A percentile compares a stretch with the other conserved stretches of the same genome.
These are phyloP conservation scores for Rhagoletis pomonella DNA, from an alignment of 1,140 invertebrate species.

Conservation along the genomic window DNA sequence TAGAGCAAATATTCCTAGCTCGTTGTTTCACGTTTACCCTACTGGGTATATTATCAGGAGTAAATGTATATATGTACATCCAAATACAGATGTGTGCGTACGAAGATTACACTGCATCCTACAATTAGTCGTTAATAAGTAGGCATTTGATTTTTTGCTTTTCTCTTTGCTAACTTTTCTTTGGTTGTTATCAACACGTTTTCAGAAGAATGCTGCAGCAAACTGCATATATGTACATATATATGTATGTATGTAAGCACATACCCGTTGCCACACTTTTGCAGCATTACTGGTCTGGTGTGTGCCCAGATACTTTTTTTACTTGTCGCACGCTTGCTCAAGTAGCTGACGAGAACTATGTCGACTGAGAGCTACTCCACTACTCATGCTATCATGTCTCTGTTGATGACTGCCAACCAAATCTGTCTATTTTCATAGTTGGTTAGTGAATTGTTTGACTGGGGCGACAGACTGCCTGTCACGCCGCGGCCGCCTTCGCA, in stretches of 20 bases:
- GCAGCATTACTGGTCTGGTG: not conserved
- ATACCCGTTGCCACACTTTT: not conserved
- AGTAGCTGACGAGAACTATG: conserved; percentile 23
- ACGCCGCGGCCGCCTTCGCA: not conserved
- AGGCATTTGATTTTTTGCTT: not conserved
- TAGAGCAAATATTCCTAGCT: too few species aligned
- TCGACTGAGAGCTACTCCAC: not conserved
- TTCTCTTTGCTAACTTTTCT: conserved; percentile 8
- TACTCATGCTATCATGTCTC: not conserved
- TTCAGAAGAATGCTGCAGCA: not conserved
- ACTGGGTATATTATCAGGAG: too few species aligned
- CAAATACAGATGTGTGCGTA: too few species aligned
- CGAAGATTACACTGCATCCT: not conserved
- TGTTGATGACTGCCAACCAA: not conserved
- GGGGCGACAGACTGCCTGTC: not conserved
- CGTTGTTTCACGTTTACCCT: too few species aligned
- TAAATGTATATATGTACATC: too few species aligned
- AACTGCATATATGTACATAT: too few species aligned
- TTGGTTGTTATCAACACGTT: conserved; percentile 34
- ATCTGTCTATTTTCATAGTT: conserved; percentile 48
- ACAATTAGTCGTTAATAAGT: conserved; percentile 24
- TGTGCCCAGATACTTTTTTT: not conserved
- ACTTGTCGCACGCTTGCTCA: not conserved
- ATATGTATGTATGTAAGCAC: not conserved
- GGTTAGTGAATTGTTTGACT: conserved; percentile 2